Percentiles rank a stretch among this genome's conserved stretches.
Evolutionary conservation across 1,140 invertebrate species (phyloP).

Genomic region (Cephus cinctus): DNA sequence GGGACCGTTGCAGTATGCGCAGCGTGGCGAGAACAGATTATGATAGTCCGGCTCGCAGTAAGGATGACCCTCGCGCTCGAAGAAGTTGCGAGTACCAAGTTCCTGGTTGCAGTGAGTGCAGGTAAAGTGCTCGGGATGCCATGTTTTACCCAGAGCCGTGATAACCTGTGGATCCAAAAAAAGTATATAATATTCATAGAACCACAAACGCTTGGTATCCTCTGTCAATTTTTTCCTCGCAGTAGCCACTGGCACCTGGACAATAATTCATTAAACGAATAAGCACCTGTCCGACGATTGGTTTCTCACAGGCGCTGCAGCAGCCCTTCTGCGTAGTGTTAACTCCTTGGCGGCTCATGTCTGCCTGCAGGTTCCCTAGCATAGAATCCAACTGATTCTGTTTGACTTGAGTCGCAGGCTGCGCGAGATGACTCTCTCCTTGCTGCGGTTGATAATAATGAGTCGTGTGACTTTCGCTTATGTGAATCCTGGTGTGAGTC

Average conservation of each 20-base stretch:
- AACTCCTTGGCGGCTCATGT: constrained; percentile 96
- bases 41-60: constrained; percentile 99
- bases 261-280: not conserved
- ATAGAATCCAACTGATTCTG: constrained; percentile 85
- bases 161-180: constrained; percentile 66
- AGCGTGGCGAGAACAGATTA: constrained; percentile 95
- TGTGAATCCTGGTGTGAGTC: constrained; percentile 44
- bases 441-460: constrained; percentile 54
- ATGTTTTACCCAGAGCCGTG: constrained; percentile 96
- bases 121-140: constrained; percentile 99
- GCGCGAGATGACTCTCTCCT: constrained; percentile 39
- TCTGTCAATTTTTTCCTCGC: not conserved
- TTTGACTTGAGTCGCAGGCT: constrained; percentile 42
- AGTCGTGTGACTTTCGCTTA: constrained; percentile 51
- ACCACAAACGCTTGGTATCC: not conserved
- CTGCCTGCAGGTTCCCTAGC: constrained; percentile 88
- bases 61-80: constrained; percentile 92
- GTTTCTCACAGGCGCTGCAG: constrained; percentile 96
- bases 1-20: constrained; percentile 97
- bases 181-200: constrained; percentile 13
- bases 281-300: constrained; percentile 92
- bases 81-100: constrained; percentile 97
- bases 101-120: constrained; percentile 96
- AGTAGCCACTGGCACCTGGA: not conserved
- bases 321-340: constrained; percentile 97